Percentiles rank a stretch among this genome's conserved stretches.
phyloP scores from a whole-genome alignment of 2,888 invertebrate species.

The Strigamia maritima region DNA sequence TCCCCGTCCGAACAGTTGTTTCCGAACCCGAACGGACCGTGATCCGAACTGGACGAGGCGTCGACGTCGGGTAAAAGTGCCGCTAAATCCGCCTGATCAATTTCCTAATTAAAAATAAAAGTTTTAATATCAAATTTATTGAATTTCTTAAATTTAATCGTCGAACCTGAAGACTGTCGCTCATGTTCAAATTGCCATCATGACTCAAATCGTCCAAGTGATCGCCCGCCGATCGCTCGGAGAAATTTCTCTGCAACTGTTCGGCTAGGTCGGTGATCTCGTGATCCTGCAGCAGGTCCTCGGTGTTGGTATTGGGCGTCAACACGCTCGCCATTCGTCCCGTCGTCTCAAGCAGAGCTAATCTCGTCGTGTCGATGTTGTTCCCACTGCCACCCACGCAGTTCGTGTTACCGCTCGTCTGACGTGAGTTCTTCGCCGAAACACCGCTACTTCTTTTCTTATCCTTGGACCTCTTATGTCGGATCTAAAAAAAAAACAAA shows the following conservation, averaged over 20 bases:
- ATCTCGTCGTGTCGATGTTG: not conserved
- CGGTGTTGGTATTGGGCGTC: constrained; percentile 10
- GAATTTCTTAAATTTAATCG: not conserved
- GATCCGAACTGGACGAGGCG: constrained; percentile 41
- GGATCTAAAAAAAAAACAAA: constrained; percentile 8
- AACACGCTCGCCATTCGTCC: constrained; percentile 10
- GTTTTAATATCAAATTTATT: not conserved
- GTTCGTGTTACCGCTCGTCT: not conserved
- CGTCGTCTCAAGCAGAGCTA: constrained; percentile 16
- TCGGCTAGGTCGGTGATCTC: constrained; percentile 39
- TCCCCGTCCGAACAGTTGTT: constrained; percentile 52
- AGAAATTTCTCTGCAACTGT: constrained; percentile 38
- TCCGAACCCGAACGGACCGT: constrained; percentile 59
- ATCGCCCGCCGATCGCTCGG: constrained; percentile 29
- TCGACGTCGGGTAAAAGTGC: constrained; percentile 67
- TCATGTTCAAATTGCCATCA: constrained; percentile 41
- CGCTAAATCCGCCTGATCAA: constrained; percentile 74
- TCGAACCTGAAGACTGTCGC: constrained; percentile 41
- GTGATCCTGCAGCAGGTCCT: constrained; percentile 35
- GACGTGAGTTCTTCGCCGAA: not conserved
- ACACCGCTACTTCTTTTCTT: not conserved
- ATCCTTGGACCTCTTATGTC: constrained; percentile 36
- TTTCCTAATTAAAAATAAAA: constrained; percentile 57
- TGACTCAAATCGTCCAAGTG: constrained; percentile 40
- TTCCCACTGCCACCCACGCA: not conserved